Evolutionary conservation across 2,888 invertebrate genomes (phyloP).

Genomic region (Anthoptus insignis): DNA sequence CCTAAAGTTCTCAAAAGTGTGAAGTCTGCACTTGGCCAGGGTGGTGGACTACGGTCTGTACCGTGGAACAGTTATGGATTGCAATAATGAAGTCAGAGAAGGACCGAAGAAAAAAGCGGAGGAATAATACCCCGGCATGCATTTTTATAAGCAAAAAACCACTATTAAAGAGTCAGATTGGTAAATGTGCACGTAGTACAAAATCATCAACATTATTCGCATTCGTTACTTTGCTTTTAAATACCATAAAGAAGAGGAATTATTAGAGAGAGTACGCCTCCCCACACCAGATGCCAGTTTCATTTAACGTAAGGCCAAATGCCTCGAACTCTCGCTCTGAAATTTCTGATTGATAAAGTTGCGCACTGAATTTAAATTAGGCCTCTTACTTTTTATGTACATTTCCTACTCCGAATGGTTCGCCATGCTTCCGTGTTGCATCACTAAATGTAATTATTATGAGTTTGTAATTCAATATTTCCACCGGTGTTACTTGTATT

Average conservation of each 20-base stretch:
- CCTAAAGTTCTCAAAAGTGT: no score
- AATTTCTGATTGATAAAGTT: constrained; percentile 55
- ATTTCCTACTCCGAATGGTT: constrained; percentile 40
- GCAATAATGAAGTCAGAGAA: no score
- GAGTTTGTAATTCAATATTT: neutral
- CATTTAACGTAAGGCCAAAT: constrained; percentile 1
- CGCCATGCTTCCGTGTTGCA: constrained; percentile 29
- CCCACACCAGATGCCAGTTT: neutral
- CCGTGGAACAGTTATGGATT: no score
- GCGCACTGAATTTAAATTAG: constrained; percentile 40
- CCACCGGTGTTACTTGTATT: no score
- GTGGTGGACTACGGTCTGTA: no score
- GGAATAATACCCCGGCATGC: no score
- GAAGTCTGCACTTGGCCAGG: no score
- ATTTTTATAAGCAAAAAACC: no score
- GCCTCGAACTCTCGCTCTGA: constrained; percentile 43
- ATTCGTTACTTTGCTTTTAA: neutral
- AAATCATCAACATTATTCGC: neutral
- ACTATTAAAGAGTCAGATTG: no score
- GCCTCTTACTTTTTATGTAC: constrained; percentile 46
- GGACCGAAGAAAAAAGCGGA: no score
- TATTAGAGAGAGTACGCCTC: neutral
- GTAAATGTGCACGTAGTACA: neutral
- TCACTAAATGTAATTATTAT: neutral
- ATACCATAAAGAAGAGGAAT: neutral